Percentiles rank a stretch among this genome's conserved stretches.
Conservation (phyloP, 2,113 vertebrate species). For the Gorsachius goisagi region DNA sequence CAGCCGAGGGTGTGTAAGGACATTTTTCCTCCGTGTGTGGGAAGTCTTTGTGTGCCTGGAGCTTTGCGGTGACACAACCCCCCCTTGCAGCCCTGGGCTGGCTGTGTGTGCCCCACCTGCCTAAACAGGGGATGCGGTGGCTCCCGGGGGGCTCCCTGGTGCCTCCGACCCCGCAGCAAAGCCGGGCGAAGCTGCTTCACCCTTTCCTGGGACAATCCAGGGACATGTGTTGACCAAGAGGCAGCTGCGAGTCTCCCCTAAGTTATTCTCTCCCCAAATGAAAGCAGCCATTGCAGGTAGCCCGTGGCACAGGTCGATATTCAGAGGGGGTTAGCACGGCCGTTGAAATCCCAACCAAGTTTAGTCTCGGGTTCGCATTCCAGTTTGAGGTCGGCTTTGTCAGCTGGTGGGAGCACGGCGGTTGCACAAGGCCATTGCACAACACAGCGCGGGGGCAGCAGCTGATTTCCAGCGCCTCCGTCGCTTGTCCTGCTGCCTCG, state of each 20-base stretch:
- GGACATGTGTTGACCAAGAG: accelerated
- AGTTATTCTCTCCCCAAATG: neutral
- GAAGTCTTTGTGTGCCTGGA: neutral
- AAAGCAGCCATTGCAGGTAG: neutral
- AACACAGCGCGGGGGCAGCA: accelerated
- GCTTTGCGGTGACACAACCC: neutral
- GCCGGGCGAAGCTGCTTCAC: accelerated
- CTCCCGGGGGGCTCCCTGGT: neutral
- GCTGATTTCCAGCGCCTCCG: neutral
- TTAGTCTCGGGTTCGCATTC: neutral
- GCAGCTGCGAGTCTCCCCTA: accelerated
- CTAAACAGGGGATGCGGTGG: neutral
- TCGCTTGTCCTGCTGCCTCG: accelerated
- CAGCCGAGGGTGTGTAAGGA: slow-evolving; percentile 25
- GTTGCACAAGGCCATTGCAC: accelerated
- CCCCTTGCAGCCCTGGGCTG: accelerated
- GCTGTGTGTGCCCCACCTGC: neutral
- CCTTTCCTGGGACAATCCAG: neutral
- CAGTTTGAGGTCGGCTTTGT: neutral
- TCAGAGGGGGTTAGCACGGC: neutral
- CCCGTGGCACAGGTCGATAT: neutral
- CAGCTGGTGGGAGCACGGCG: accelerated
- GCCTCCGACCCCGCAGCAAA: neutral
- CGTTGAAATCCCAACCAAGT: neutral
- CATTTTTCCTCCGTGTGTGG: neutral